Conservation (phyloP, 2,113 vertebrate species). For the Pogona vitticeps region DNA sequence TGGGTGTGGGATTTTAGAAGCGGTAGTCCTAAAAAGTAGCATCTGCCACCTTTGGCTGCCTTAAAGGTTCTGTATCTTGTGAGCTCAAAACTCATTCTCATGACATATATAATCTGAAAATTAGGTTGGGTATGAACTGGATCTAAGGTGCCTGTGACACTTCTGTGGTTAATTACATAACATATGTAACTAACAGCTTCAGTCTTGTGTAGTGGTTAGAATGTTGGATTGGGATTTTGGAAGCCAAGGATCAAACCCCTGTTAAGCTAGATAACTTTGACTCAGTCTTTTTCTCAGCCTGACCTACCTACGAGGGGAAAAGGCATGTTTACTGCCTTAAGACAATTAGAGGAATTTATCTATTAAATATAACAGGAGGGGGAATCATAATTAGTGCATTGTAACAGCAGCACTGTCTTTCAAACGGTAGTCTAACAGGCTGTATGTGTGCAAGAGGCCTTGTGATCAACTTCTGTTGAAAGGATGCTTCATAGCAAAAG, state of each 20-base stretch:
- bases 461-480: background rate
- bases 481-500: background rate
- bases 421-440: conserved; percentile 23
- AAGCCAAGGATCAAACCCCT: background rate
- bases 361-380: too few species aligned
- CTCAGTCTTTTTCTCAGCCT: background rate
- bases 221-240: background rate
- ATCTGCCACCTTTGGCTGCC: too few species aligned
- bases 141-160: background rate
- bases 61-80: background rate
- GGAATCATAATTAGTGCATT: background rate
- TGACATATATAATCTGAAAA: background rate
- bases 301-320: background rate
- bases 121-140: background rate
- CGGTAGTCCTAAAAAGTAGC: too few species aligned
- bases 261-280: background rate
- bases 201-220: too few species aligned
- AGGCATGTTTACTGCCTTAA: too few species aligned
- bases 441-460: background rate
- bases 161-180: background rate
- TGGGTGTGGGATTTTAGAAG: too few species aligned
- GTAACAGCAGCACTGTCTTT: background rate
- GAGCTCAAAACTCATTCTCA: background rate
- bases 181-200: too few species aligned
- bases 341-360: too few species aligned